Percentiles rank a stretch among this genome's conserved stretches.
phyloP scores from a whole-genome alignment of 2,888 invertebrate species.

The Cosmopolites sordidus region DNA sequence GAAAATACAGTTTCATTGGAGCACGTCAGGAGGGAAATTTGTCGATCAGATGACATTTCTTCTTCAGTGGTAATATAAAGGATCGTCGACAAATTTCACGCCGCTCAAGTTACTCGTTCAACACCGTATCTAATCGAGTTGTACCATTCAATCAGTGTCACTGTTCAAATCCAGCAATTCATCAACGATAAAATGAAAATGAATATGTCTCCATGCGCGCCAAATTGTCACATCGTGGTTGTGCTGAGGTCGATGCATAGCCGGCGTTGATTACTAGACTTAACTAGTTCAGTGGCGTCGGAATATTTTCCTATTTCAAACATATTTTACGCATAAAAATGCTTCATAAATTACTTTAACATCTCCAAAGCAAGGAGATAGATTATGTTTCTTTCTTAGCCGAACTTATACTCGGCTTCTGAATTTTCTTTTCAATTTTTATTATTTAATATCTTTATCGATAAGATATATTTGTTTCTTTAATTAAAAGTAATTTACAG shows the following conservation, averaged over 20 bases:
- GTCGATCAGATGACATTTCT: slow-evolving; percentile 23
- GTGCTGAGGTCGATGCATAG: slow-evolving; percentile 20
- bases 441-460: too few relatives aligned
- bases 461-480: too few relatives aligned
- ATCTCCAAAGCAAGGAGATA: too few relatives aligned
- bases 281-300: slow-evolving; percentile 19
- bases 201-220: slow-evolving; percentile 41
- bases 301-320: background rate
- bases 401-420: too few relatives aligned
- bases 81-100: slow-evolving; percentile 39
- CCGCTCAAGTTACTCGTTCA: slow-evolving; percentile 40
- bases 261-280: slow-evolving; percentile 23
- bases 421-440: too few relatives aligned
- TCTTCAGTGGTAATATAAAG: slow-evolving; percentile 24
- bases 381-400: too few relatives aligned
- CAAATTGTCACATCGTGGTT: slow-evolving; percentile 41
- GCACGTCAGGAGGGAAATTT: slow-evolving; percentile 11
- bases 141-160: slow-evolving; percentile 48
- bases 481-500: too few relatives aligned
- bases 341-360: too few relatives aligned
- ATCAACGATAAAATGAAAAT: slow-evolving; percentile 47
- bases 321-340: too few relatives aligned
- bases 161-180: slow-evolving; percentile 45
- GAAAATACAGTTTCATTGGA: slow-evolving; percentile 10
- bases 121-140: slow-evolving; percentile 45